These are phyloP conservation scores for Carassius carassius DNA, from an alignment of 2,113 vertebrate species.

Conservation along the genomic window DNA sequence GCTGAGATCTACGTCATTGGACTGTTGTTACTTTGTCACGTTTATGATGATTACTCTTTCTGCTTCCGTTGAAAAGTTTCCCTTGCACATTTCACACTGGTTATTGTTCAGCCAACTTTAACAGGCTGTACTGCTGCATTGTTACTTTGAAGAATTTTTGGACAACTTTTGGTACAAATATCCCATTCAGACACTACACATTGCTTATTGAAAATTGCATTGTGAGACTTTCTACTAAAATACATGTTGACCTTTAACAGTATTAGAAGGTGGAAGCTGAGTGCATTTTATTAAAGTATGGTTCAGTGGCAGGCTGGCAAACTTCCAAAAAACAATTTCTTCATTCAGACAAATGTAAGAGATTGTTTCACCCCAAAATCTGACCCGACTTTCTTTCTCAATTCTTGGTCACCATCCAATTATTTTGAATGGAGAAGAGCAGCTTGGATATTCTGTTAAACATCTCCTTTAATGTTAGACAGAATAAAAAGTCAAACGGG, in stretches of 20 bases:
- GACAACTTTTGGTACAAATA: not conserved
- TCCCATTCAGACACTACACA: not conserved
- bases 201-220: not conserved
- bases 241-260: not conserved
- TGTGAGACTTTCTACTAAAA: not conserved
- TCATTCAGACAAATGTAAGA: too few species aligned
- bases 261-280: not conserved
- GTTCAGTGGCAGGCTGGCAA: too few species aligned
- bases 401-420: not conserved
- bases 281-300: too few species aligned
- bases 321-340: too few species aligned
- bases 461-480: not conserved
- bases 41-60: constrained; percentile 16
- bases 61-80: not conserved
- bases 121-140: not conserved
- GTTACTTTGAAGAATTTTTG: not conserved
- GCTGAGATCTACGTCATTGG: constrained; percentile 17
- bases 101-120: constrained; percentile 37
- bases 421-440: not conserved
- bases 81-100: not conserved
- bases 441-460: not conserved
- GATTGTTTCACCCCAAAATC: not conserved
- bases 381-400: not conserved
- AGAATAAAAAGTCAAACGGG: not conserved
- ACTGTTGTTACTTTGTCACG: constrained; percentile 35